Percentiles rank a stretch among this genome's conserved stretches.
phyloP scores from a whole-genome alignment of 2,113 vertebrate genomes.

The Mobula hypostoma region DNA sequence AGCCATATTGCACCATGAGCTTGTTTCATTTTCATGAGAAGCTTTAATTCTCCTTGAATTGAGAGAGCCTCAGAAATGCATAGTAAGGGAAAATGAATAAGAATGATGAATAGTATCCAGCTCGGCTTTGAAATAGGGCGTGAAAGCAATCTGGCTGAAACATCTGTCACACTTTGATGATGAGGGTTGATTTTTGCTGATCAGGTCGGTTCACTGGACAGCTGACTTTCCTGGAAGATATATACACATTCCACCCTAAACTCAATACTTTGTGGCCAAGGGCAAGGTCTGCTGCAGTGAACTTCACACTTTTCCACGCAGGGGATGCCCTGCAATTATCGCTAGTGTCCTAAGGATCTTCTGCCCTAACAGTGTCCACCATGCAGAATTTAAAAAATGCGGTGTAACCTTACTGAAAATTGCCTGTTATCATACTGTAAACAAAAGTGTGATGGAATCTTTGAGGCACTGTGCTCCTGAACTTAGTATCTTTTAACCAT shows the following conservation, averaged over 20 bases:
- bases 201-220: conserved; percentile 38
- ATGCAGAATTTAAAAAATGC: neutral
- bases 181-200: conserved; percentile 46
- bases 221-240: neutral
- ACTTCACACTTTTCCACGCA: neutral
- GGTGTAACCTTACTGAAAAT: neutral
- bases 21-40: neutral
- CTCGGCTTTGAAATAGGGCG: conserved; percentile 38
- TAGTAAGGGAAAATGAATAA: neutral
- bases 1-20: neutral
- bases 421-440: neutral
- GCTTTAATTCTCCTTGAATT: neutral
- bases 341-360: neutral
- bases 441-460: neutral
- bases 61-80: neutral
- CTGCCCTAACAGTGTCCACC: neutral
- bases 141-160: conserved; percentile 44
- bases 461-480: neutral
- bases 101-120: neutral
- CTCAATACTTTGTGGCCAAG: neutral
- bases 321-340: neutral
- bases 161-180: conserved; percentile 45
- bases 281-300: neutral
- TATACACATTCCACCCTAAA: neutral
- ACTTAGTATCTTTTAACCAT: neutral